phyloP scores from a whole-genome alignment of 2,888 invertebrate species.

The Callosobruchus maculatus region DNA sequence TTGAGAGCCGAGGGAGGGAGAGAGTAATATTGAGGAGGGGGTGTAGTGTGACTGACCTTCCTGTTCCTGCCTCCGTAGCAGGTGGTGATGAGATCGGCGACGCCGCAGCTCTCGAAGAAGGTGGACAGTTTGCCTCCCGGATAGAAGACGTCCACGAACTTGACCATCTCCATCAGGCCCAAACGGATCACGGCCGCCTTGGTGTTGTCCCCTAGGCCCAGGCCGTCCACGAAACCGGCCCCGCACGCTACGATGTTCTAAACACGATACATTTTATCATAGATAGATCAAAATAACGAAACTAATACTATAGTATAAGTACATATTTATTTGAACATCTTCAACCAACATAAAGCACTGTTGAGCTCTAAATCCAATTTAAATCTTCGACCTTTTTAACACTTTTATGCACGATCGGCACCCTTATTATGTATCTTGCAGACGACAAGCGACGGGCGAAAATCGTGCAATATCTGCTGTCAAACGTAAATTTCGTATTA shows the following conservation, averaged over 20 bases:
- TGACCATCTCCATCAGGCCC: constrained; percentile 99
- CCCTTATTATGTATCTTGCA: too few species aligned
- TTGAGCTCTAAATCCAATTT: too few species aligned
- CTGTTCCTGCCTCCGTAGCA: constrained; percentile 98
- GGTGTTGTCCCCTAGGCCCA: constrained; percentile 94
- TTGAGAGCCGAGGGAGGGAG: too few species aligned
- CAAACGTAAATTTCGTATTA: too few species aligned
- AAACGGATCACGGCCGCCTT: constrained; percentile 97
- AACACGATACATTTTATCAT: constrained; percentile 10
- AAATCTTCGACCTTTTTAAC: too few species aligned
- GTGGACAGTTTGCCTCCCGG: constrained; percentile 87
- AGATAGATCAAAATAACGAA: too few species aligned
- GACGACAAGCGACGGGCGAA: too few species aligned
- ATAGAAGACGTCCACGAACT: constrained; percentile 91
- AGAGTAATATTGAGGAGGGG: neutral
- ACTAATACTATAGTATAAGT: too few species aligned
- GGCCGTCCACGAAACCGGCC: constrained; percentile 96
- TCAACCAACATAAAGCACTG: too few species aligned
- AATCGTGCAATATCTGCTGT: too few species aligned
- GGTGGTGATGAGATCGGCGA: constrained; percentile 97
- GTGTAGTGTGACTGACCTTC: constrained; percentile 42
- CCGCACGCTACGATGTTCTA: constrained; percentile 98
- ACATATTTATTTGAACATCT: too few species aligned
- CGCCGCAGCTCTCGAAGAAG: constrained; percentile 98
- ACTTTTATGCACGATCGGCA: too few species aligned